phyloP scores from a whole-genome alignment of 1,140 invertebrate genomes.

The Heliconius himera region DNA sequence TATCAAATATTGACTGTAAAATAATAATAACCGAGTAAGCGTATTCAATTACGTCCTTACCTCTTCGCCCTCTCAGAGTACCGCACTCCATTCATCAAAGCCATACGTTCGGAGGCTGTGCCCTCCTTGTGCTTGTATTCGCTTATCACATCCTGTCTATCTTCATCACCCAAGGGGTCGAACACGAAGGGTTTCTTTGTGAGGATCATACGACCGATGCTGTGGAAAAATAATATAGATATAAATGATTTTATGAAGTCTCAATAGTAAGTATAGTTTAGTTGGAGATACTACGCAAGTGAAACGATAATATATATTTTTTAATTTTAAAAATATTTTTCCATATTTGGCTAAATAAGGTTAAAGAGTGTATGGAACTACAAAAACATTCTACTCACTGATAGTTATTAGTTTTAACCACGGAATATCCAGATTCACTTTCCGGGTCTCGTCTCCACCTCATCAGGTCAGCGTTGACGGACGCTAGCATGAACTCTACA shows the following conservation, averaged over 20 bases:
- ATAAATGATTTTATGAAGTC: background rate
- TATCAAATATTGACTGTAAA: too few relatives aligned
- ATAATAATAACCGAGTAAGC: too few relatives aligned
- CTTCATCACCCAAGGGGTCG: constrained; percentile 86
- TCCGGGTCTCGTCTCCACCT: constrained; percentile 83
- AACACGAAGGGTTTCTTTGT: constrained; percentile 89
- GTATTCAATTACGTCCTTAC: constrained; percentile 41
- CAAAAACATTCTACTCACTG: constrained; percentile 80
- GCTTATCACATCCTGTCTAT: constrained; percentile 87
- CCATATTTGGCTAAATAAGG: too few relatives aligned
- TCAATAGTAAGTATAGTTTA: background rate
- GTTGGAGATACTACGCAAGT: too few relatives aligned
- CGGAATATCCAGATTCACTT: constrained; percentile 82
- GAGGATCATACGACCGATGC: constrained; percentile 88
- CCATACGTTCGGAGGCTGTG: constrained; percentile 84
- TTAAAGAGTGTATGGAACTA: too few relatives aligned
- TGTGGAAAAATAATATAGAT: constrained; percentile 58
- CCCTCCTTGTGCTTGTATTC: constrained; percentile 90
- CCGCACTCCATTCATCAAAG: constrained; percentile 86
- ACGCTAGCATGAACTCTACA: constrained; percentile 87
- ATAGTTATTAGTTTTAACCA: constrained; percentile 86
- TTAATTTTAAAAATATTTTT: too few relatives aligned
- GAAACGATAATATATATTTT: too few relatives aligned
- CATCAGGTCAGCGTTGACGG: constrained; percentile 84
- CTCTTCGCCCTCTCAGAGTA: constrained; percentile 84